Conservation (phyloP, 2,113 vertebrate genomes). For the Thryonomys swinderianus region DNA sequence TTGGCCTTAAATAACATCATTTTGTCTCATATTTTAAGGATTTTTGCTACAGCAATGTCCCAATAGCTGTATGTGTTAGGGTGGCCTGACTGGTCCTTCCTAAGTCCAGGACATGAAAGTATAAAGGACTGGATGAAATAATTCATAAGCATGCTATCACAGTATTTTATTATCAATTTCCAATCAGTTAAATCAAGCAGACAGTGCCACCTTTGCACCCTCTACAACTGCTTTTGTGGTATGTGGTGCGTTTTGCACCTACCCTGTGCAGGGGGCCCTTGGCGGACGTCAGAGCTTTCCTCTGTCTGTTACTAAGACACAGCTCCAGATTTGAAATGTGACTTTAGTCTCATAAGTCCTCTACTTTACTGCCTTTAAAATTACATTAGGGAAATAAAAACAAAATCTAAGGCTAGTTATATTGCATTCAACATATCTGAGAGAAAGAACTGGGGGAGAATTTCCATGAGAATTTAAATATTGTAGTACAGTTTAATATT, state of each 20-base stretch:
- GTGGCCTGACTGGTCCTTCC: neutral
- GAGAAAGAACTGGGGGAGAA: conserved; percentile 48
- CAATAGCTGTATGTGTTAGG: neutral
- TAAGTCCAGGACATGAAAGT: neutral
- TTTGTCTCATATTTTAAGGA: neutral
- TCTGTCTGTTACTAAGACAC: neutral
- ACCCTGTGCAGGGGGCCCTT: neutral
- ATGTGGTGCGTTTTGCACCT: neutral
- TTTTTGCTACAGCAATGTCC: neutral
- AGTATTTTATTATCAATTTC: neutral
- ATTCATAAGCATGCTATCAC: neutral
- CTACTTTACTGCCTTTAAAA: conserved; percentile 43
- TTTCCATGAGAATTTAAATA: conserved; percentile 71
- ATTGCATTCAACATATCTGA: conserved; percentile 41
- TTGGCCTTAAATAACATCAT: neutral
- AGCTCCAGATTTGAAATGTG: neutral
- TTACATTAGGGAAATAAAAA: conserved; percentile 56
- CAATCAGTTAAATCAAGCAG: neutral
- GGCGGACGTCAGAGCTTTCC: neutral
- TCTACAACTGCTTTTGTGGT: neutral
- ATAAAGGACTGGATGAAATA: neutral
- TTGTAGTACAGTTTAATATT: conserved; percentile 49
- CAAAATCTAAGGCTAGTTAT: neutral
- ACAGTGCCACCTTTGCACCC: neutral
- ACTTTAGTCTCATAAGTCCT: conserved; percentile 38